A percentile compares a stretch with the other conserved stretches of the same genome.
These are phyloP conservation scores for Ladona fulva DNA, from an alignment of 1,140 invertebrate species.

Conservation along the genomic window DNA sequence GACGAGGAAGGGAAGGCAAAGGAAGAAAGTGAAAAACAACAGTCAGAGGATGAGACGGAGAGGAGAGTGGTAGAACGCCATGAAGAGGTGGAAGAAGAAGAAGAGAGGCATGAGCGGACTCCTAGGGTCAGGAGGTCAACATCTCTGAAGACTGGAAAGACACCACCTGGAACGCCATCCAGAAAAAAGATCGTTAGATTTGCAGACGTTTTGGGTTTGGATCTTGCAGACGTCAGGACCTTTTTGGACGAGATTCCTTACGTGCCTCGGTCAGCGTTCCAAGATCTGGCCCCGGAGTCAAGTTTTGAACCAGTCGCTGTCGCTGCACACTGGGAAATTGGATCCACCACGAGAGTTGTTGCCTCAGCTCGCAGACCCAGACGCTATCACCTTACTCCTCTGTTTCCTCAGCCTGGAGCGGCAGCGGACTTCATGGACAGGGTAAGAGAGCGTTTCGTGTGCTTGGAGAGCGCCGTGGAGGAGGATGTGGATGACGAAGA, in stretches of 20 bases:
- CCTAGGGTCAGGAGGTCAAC: conserved; percentile 61
- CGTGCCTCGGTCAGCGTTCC: conserved; percentile 75
- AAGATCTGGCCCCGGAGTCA: conserved; percentile 53
- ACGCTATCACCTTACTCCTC: conserved; percentile 45
- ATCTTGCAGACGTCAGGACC: conserved; percentile 82
- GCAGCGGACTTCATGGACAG: conserved; percentile 65
- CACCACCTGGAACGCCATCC: conserved; percentile 77
- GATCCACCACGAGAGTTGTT: neutral
- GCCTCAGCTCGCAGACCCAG: conserved; percentile 6
- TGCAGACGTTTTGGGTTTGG: conserved; percentile 86
- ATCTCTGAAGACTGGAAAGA: conserved; percentile 83
- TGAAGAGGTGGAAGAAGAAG: neutral
- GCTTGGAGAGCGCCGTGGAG: conserved; percentile 75
- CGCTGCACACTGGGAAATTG: neutral
- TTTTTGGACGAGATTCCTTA: conserved; percentile 83
- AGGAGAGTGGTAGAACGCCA: neutral
- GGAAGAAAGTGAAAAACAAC: neutral
- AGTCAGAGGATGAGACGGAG: neutral
- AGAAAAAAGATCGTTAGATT: conserved; percentile 92
- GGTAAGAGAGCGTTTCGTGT: conserved; percentile 61
- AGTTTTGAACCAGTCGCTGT: neutral
- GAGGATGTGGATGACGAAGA: conserved; percentile 55
- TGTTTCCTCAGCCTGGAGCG: conserved; percentile 76
- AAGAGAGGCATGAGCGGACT: neutral
- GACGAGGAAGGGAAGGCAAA: neutral